Base-by-base conservation (phyloP, 2,797 vertebrate genomes). In the Zalophus californianus region DNA sequence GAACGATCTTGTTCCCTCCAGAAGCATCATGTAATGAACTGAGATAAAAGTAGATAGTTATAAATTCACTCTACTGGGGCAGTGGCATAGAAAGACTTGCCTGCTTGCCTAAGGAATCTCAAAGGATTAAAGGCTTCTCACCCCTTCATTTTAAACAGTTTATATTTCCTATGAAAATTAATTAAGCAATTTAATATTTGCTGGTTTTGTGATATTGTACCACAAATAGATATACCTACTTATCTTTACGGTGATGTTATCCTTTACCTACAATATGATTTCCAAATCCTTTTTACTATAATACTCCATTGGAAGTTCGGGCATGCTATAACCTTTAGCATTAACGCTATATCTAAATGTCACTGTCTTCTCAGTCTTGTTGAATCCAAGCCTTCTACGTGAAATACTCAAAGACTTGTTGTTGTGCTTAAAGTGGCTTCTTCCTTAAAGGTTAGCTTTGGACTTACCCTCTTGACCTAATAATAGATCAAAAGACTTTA, bases 361-460 rank as follows among this genome's bases (percentile, higher is more conserved):
- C 62, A 58, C 23, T 70, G 0, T 78, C 16, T 92, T 87, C 16
- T 56, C 64, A 86, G 25, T 23, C 5, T 77, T 41, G 4, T 50
- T 94, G 54, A 18, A 86, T 56, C 56, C 14, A 95, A 54, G 10
- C 20, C 8, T 80, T 25, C 8, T 87, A 27, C 9, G 2, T 54
- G 16, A 87, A 86, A 79, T 80, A 35, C 41, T 79, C 83, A 27
- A 23, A 75, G 41, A 75, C 48, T 62, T 84, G 20, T 7, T 87
- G 41, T 48, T 68, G 25, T 27, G 44, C 44, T 60, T 92, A 64
- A 96, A 92, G 50, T 95, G 25, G 2, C 12, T 78, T 94, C 20
- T 9, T 89, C 27, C 75, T 89, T 91, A 95, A 95, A 92, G 23
- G 35, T 82, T 94, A 60, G 23, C 58, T 83, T 27, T 56, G 15